Percentiles rank a stretch among this genome's conserved stretches.
phyloP scores from a whole-genome alignment of 2,888 invertebrate genomes.

The Andrena bicolor region DNA sequence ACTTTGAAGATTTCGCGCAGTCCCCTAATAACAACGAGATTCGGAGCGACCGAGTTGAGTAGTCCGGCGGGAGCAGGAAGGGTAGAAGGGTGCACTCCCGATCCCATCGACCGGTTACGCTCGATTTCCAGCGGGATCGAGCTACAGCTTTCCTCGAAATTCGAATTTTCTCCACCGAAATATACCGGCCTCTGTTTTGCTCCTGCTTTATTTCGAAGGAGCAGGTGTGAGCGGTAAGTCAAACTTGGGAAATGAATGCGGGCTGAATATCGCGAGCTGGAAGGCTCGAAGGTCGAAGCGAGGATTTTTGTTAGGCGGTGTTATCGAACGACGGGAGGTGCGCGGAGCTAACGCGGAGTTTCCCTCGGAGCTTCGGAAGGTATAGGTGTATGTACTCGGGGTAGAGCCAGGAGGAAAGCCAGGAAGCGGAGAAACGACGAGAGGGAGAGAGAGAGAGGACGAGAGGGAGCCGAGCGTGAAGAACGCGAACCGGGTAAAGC shows the following conservation, averaged over 20 bases:
- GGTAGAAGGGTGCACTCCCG: constrained; percentile 39
- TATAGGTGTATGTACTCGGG: not conserved
- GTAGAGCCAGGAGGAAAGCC: constrained; percentile 9
- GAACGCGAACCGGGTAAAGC: constrained; percentile 84
- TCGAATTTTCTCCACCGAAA: not conserved
- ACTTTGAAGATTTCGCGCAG: constrained; percentile 50
- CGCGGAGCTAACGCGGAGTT: constrained; percentile 30
- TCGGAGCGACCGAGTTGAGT: constrained; percentile 23
- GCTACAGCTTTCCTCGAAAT: not conserved
- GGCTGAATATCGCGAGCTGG: not conserved
- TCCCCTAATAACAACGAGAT: constrained; percentile 56
- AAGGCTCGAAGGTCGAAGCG: not conserved
- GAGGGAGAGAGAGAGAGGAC: constrained; percentile 43
- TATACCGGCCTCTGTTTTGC: not conserved
- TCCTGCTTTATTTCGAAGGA: not conserved
- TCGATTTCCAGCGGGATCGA: constrained; percentile 53
- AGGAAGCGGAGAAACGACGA: constrained; percentile 15
- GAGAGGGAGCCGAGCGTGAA: constrained; percentile 80
- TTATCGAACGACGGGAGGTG: constrained; percentile 42
- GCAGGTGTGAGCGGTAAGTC: not conserved
- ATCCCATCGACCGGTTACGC: constrained; percentile 39
- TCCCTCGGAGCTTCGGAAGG: constrained; percentile 32
- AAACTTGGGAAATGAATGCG: not conserved
- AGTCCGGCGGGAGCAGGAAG: constrained; percentile 52
- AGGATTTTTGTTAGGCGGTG: constrained; percentile 38